Evolutionary conservation across 2,113 vertebrate species (phyloP), one percentile per base, ranked within the genome.

Genomic region (Telmatochromis sp.): DNA sequence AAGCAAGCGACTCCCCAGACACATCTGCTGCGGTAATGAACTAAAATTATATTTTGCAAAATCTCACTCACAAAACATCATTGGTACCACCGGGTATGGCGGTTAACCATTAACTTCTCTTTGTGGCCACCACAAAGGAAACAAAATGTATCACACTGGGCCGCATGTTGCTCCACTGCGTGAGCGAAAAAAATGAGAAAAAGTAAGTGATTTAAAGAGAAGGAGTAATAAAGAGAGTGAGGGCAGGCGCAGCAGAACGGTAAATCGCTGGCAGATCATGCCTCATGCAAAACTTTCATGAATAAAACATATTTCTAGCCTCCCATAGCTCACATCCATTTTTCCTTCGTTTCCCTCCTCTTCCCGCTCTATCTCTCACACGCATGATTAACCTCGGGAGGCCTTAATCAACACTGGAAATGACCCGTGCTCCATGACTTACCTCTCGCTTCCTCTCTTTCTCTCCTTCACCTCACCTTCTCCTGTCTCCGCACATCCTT

Each of bases 371-470:
- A 91, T 96, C 95, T 96, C 92, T 94, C 92, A 89, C 93, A 92
- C 51, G 94, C 95, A 92, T 95, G 95, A 95, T 95, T 96, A 96
- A 95, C 94, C 96, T 94, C 89, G 28, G 93, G 93, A 95, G 95
- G 92, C 92, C 95, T 96, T 96, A 96, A 96, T 96, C 95, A 95
- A 93, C 89, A 91, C 92, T 95, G 93, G 94, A 96, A 96, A 96
- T 96, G 95, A 96, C 95, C 95, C 92, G 80, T 93, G 94, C 94
- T 95, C 92, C 91, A 93, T 91, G 91, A 93, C 92, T 90, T 91
- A 87, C 89, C 89, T 89, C 85, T 81, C 60, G 45, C 78, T 28
- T 7, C 87, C 51, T 84, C 84, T 87, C 63, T 60, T 89, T 83
- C 45, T 89, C 83, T 91, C 88, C 90, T 82, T 91, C 88, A 86